A percentile compares a stretch with the other conserved stretches of the same genome.
These are phyloP conservation scores for Orthosia gracilis DNA, from an alignment of 2,888 invertebrate genomes.

Conservation along the genomic window DNA sequence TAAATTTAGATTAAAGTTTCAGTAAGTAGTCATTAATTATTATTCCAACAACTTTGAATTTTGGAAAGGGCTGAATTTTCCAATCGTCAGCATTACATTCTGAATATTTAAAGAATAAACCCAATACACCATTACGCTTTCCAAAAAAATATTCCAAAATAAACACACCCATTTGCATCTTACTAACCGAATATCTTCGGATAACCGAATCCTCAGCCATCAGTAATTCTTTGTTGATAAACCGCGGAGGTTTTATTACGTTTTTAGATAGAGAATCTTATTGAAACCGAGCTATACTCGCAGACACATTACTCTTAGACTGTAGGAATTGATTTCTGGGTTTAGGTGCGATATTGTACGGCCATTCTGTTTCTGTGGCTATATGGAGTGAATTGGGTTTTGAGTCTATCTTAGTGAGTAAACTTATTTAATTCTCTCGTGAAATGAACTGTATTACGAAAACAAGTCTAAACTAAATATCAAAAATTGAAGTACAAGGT, in stretches of 20 bases:
- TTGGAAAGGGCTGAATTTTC: no score
- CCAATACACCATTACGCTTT: conserved; percentile 16
- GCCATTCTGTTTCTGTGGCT: conserved; percentile 11
- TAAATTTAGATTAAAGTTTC: no score
- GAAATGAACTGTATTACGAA: no score
- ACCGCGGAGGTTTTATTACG: conserved; percentile 49
- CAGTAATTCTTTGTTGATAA: conserved; percentile 55
- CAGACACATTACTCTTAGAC: conserved; percentile 64
- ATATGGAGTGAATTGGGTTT: conserved; percentile 5
- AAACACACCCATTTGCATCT: conserved; percentile 42
- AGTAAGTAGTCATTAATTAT: no score
- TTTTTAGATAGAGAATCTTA: conserved; percentile 37
- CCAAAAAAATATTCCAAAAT: conserved; percentile 23
- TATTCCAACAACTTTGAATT: no score
- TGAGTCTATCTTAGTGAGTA: neutral
- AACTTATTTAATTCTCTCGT: neutral
- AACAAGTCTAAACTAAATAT: no score
- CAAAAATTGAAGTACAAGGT: no score
- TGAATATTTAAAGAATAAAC: no score
- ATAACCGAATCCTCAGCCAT: conserved; percentile 33
- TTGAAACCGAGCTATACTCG: conserved; percentile 67
- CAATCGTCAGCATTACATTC: no score
- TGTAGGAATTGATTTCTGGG: conserved; percentile 59
- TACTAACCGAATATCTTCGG: conserved; percentile 19
- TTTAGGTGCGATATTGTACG: conserved; percentile 37